Conservation (phyloP, 2,797 vertebrate species). For the Danio jaintianensis region DNA sequence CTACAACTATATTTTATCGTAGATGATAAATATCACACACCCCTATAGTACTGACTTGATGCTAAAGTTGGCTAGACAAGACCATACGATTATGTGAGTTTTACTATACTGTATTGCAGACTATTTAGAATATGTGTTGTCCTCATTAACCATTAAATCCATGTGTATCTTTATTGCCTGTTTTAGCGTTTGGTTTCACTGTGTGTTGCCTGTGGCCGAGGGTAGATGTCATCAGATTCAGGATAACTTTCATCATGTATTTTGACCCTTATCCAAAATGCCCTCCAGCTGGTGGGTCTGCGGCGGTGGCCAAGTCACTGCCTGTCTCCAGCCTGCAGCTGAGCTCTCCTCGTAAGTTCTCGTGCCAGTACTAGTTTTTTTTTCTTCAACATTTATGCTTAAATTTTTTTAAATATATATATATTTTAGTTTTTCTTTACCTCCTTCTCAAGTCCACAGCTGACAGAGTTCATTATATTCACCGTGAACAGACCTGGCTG, state of each 20-base stretch:
- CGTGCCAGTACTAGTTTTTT: background rate
- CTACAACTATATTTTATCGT: no score
- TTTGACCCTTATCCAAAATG: constrained; percentile 53
- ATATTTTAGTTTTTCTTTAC: constrained; percentile 63
- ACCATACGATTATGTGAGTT: no score
- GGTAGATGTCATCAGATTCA: constrained; percentile 51
- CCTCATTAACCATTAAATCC: constrained; percentile 22
- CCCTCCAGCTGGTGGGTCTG: constrained; percentile 49
- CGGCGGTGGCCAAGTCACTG: constrained; percentile 41
- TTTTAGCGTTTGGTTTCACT: constrained; percentile 30
- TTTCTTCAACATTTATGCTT: constrained; percentile 19
- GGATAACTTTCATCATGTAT: constrained; percentile 49
- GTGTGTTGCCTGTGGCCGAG: constrained; percentile 34
- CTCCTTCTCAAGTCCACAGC: constrained; percentile 59
- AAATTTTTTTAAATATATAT: background rate
- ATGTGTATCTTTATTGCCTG: constrained; percentile 12
- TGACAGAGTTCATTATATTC: constrained; percentile 38
- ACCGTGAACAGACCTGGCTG: constrained; percentile 6
- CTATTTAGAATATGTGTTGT: background rate
- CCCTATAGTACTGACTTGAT: no score
- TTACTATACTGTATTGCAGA: no score
- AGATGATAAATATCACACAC: no score
- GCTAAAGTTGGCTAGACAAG: no score
- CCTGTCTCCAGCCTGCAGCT: constrained; percentile 39
- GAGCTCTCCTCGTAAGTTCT: constrained; percentile 23